A percentile compares a stretch with the other conserved stretches of the same genome.
These are phyloP conservation scores for Caenorhabditis angaria DNA, from an alignment of 2,888 invertebrate genomes.

Conservation along the genomic window DNA sequence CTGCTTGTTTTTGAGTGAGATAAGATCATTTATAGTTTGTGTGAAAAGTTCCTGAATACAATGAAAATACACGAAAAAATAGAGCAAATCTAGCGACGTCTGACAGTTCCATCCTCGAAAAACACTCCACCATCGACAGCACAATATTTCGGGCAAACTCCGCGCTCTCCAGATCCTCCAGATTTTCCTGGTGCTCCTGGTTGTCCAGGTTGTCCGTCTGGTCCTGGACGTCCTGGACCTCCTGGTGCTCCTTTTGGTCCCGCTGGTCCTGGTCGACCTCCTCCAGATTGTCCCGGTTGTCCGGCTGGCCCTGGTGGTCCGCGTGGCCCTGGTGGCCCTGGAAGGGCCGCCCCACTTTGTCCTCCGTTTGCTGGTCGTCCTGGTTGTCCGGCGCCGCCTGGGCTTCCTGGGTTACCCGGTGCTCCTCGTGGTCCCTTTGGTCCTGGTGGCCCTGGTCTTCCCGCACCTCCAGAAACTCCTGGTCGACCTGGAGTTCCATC, in stretches of 20 bases:
- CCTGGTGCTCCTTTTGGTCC: conserved; percentile 39
- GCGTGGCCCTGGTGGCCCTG: conserved; percentile 35
- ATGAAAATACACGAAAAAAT: background rate
- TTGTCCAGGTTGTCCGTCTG: conserved; percentile 37
- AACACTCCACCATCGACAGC: conserved; percentile 40
- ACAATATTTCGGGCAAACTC: conserved; percentile 39
- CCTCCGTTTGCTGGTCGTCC: conserved; percentile 15
- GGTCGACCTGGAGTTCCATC: conserved; percentile 47
- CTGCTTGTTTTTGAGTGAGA: no score
- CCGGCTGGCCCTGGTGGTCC: conserved; percentile 40
- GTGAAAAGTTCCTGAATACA: background rate
- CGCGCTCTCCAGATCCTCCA: conserved; percentile 26
- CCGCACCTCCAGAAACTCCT: conserved; percentile 19
- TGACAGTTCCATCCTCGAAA: conserved; percentile 42
- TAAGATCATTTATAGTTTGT: no score
- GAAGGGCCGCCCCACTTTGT: conserved; percentile 27
- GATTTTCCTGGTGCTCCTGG: conserved; percentile 34
- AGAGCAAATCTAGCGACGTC: background rate
- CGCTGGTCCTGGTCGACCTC: conserved; percentile 34
- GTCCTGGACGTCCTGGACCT: conserved; percentile 35
- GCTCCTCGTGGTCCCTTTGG: conserved; percentile 14
- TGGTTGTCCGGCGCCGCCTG: conserved; percentile 32
- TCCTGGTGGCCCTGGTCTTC: conserved; percentile 49
- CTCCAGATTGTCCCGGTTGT: conserved; percentile 14
- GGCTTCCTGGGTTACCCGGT: conserved; percentile 14